A percentile compares a stretch with the other conserved stretches of the same genome.
phyloP scores from a whole-genome alignment of 1,140 invertebrate genomes.

The Drosophila sp. region DNA sequence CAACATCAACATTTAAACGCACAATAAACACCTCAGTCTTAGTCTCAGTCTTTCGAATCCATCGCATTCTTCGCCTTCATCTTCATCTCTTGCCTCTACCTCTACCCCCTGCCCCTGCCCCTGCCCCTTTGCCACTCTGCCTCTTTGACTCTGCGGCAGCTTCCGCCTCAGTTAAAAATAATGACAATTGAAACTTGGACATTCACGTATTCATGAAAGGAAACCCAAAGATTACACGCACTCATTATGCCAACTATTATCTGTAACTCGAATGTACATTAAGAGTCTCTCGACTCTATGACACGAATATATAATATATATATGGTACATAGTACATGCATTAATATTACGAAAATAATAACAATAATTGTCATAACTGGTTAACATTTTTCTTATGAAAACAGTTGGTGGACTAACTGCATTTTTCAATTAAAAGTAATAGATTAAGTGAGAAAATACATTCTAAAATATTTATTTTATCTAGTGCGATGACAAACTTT shows the following conservation, averaged over 20 bases:
- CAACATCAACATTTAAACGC: no score
- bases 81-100: background rate
- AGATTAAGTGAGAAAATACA: no score
- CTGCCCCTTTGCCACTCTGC: background rate
- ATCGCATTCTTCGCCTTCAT: conserved; percentile 27
- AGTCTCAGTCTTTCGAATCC: conserved; percentile 28
- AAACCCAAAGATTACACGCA: conserved; percentile 52
- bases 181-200: conserved; percentile 75
- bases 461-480: no score
- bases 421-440: no score
- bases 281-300: conserved; percentile 9
- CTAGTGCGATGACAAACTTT: no score
- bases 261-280: conserved; percentile 20
- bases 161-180: conserved; percentile 79
- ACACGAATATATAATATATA: background rate
- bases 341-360: no score
- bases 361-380: no score
- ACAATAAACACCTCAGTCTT: conserved; percentile 68
- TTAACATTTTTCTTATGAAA: no score
- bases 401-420: no score
- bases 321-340: no score
- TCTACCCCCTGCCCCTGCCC: conserved; percentile 7
- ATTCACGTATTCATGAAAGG: conserved; percentile 47
- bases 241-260: conserved; percentile 51
- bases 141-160: conserved; percentile 38